Evolutionary conservation across 2,888 invertebrate genomes (phyloP).

Genomic region (Trissolcus brochymenae): DNA sequence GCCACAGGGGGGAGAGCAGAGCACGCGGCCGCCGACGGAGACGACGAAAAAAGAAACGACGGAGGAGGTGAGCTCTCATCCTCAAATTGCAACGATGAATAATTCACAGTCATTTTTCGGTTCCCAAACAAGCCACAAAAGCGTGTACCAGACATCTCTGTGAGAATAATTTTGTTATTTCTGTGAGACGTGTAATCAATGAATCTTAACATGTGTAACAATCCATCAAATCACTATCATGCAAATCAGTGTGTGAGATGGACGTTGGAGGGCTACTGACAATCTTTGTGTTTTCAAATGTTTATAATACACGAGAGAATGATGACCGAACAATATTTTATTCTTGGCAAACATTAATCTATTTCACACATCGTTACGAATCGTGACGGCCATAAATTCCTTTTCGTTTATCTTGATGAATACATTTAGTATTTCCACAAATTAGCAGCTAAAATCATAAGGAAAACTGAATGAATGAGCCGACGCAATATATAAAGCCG

Average conservation of each 20-base stretch:
- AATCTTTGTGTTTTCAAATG: too few species aligned
- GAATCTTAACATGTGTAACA: conserved; percentile 21
- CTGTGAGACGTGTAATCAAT: conserved; percentile 13
- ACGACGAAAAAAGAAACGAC: conserved; percentile 75
- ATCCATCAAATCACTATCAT: conserved; percentile 7
- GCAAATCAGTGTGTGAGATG: too few species aligned
- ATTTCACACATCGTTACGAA: conserved; percentile 42
- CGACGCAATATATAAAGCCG: conserved; percentile 9
- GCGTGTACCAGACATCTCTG: too few species aligned
- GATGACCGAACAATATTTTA: conserved; percentile 39
- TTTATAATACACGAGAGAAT: conserved; percentile 9
- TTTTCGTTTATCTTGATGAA: conserved; percentile 44
- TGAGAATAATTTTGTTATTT: neutral
- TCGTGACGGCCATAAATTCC: conserved; percentile 44
- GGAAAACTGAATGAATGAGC: conserved; percentile 6
- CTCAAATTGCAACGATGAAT: too few species aligned
- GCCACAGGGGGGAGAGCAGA: conserved; percentile 71
- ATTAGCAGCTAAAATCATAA: conserved; percentile 31
- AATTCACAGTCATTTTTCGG: too few species aligned
- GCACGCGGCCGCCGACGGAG: conserved; percentile 73
- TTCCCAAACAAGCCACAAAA: too few species aligned
- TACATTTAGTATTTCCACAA: conserved; percentile 39
- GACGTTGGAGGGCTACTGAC: too few species aligned
- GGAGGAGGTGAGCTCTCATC: conserved; percentile 65
- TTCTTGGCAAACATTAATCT: conserved; percentile 44